Percentiles rank a stretch among this genome's conserved stretches.
Conservation (phyloP, 2,113 vertebrate genomes). For the Aptenodytes patagonicus region DNA sequence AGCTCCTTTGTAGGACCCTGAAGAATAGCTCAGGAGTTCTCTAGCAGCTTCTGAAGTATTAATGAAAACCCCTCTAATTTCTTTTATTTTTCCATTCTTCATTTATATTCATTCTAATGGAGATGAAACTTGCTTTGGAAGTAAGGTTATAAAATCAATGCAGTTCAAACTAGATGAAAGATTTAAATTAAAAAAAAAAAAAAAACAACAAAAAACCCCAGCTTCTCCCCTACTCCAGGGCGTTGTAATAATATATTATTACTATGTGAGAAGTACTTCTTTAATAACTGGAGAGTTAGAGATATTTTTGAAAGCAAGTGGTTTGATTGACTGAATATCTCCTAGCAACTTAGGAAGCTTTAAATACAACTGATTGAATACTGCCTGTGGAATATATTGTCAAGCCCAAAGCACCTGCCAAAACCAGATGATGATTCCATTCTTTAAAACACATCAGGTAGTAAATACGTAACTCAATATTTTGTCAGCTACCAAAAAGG, state of each 20-base stretch:
- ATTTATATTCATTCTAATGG: neutral
- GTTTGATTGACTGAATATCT: neutral
- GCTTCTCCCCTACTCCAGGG: neutral
- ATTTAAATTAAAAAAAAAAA: neutral
- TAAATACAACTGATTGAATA: neutral
- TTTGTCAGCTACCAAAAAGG: constrained; percentile 21
- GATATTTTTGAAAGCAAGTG: neutral
- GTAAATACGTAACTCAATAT: neutral
- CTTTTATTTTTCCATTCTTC: neutral
- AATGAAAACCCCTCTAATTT: neutral
- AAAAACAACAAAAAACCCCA: neutral
- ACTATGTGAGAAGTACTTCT: neutral
- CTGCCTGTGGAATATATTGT: neutral
- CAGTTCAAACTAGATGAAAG: neutral
- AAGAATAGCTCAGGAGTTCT: neutral
- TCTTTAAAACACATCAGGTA: neutral
- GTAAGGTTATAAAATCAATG: neutral
- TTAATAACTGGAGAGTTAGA: neutral
- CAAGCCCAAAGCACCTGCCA: neutral
- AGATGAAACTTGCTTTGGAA: neutral
- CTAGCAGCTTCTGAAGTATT: neutral
- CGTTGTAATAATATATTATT: neutral
- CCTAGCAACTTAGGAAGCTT: neutral
- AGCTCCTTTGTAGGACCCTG: neutral
- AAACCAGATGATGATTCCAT: constrained; percentile 6